Evolutionary conservation across 1,140 invertebrate genomes (phyloP), one percentile per base, ranked within the genome.

Genomic region (Drosophila busckii): DNA sequence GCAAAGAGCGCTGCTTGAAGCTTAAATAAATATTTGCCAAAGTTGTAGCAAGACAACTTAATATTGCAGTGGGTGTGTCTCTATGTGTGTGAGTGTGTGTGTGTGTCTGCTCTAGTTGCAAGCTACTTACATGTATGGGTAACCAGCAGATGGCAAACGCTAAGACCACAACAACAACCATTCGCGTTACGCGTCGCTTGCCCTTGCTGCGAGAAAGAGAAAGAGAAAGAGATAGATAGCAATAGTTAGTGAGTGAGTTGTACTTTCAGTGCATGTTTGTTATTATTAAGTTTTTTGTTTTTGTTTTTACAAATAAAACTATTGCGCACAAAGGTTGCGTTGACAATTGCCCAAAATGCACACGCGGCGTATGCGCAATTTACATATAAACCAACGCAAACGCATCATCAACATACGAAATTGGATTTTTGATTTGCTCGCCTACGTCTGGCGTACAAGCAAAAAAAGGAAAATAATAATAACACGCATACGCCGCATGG

Each of bases 71-170:
- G 8, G 5, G 29, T n/a, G 8, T 12, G 12, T 9, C 4, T 15
- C 3, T 8, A 26, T 28, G 7, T 19, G 8, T 32, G 19, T 23
- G 7, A 8, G 2, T 2, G 19, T 15, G 0, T 12, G 0, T 32
- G 5, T 7, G 3, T 9, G 5, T 9, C 8, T 20, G 3, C 3
- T n/a, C n/a, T n/a, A n/a, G n/a, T n/a, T n/a, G n/a, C n/a, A n/a
- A 22, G n/a, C 6, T 59, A 80, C 90, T 91, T 59, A 96, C 93
- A 90, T 98, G 97, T 76, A 98, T 95, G 1, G 97, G 97, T 68
- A 94, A 93, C 97, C 97, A 99, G 88, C 97, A 98, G 22, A 97
- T 89, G 5, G 97, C 97, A 87, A 98, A 98, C 19, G 97, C 96
- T 12, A 96, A 92, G 0, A 98, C 96, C 8, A 99, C 96, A 12